phyloP scores from a whole-genome alignment of 2,113 vertebrate species.

The Paracanthobrama guichenoti region DNA sequence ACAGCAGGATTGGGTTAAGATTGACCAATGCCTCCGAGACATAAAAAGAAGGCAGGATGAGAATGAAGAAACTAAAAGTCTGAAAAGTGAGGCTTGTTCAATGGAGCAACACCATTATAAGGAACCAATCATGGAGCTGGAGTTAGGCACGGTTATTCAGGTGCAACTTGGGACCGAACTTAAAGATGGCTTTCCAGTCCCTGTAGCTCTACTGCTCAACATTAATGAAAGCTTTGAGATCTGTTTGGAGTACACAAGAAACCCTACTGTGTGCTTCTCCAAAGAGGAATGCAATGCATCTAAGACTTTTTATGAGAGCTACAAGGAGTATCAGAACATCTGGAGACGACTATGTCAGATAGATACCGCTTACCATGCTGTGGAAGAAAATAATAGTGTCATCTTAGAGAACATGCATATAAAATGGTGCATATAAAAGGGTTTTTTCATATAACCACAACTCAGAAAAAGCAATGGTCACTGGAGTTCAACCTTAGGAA shows the following conservation, averaged over 20 bases:
- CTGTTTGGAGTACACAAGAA: slow-evolving; percentile 83
- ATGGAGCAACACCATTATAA: neutral
- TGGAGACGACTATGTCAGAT: slow-evolving; percentile 83
- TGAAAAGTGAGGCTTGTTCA: neutral
- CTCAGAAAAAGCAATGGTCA: slow-evolving; percentile 65
- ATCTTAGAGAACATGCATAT: slow-evolving; percentile 77
- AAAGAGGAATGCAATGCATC: slow-evolving; percentile 46
- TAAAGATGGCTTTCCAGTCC: slow-evolving; percentile 50
- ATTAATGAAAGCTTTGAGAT: slow-evolving; percentile 77
- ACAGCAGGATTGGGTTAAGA: slow-evolving; percentile 37
- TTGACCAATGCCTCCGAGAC: neutral
- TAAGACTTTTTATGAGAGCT: slow-evolving; percentile 47
- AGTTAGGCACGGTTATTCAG: slow-evolving; percentile 7
- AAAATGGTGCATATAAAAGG: slow-evolving; percentile 78
- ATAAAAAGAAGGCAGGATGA: neutral
- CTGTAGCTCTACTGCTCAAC: slow-evolving; percentile 78
- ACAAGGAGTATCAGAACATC: slow-evolving; percentile 70
- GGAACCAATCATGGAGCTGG: slow-evolving; percentile 20
- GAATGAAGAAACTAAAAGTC: neutral
- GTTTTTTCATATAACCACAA: slow-evolving; percentile 65
- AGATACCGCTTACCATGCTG: slow-evolving; percentile 77
- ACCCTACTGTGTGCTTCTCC: slow-evolving; percentile 78
- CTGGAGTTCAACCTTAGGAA: slow-evolving; percentile 73
- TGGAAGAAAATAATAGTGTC: slow-evolving; percentile 77
- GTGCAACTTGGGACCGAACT: slow-evolving; percentile 42